phyloP scores from a whole-genome alignment of 2,888 invertebrate species.

The Eurytoma adleriae region DNA sequence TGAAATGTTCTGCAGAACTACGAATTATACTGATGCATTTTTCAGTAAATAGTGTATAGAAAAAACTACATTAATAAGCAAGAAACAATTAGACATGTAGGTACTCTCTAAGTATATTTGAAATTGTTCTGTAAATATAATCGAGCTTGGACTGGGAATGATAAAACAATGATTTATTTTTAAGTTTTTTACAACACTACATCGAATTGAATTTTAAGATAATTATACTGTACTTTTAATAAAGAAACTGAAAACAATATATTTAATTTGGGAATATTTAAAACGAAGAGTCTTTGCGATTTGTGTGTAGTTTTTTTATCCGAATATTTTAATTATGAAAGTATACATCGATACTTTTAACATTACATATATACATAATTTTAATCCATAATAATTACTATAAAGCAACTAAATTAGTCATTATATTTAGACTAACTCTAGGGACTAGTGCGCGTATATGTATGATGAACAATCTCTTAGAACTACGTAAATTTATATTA shows the following conservation, averaged over 20 bases:
- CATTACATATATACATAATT: background rate
- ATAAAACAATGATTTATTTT: background rate
- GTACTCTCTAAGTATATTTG: conserved; percentile 12
- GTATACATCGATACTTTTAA: background rate
- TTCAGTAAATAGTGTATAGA: conserved; percentile 4
- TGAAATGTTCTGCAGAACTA: background rate
- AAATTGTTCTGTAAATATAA: conserved; percentile 49
- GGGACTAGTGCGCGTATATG: background rate
- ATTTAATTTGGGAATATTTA: too few relatives aligned
- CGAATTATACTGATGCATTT: background rate
- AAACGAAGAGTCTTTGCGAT: too few relatives aligned
- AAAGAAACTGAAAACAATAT: background rate
- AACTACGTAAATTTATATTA: conserved; percentile 41
- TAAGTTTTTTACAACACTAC: conserved; percentile 10
- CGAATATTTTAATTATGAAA: background rate
- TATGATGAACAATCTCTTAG: background rate
- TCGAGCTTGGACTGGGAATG: conserved; percentile 33
- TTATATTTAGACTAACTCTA: background rate
- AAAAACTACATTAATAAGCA: background rate
- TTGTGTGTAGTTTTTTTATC: background rate
- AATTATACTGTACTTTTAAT: conserved; percentile 6
- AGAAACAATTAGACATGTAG: conserved; percentile 11
- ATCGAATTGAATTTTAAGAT: conserved; percentile 8
- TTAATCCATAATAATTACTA: background rate
- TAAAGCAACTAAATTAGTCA: background rate